Percentiles rank a stretch among this genome's conserved stretches.
phyloP scores from a whole-genome alignment of 2,888 invertebrate species.

The Drosophila infuscata region DNA sequence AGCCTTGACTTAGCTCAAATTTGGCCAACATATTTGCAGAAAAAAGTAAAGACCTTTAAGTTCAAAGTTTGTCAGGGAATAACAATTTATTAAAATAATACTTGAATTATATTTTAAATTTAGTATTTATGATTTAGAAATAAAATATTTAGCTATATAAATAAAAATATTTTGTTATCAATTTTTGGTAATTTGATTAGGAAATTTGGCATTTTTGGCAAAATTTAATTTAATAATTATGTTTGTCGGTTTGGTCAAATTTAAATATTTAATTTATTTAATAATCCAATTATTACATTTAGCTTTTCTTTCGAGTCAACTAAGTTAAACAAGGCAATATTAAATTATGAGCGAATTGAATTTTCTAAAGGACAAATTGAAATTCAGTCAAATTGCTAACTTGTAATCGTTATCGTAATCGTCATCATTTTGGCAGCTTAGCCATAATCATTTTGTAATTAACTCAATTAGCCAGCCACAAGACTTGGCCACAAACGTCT shows the following conservation, averaged over 20 bases:
- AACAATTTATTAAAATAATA: not conserved
- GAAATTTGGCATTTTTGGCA: not conserved
- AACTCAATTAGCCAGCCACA: conserved; percentile 65
- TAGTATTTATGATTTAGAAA: too few species aligned
- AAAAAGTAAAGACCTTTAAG: not conserved
- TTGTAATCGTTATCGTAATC: conserved; percentile 8
- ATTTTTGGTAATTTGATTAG: not conserved
- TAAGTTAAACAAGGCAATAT: not conserved
- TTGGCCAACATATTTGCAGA: not conserved
- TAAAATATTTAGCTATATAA: too few species aligned
- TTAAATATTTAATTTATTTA: not conserved
- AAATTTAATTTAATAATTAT: not conserved
- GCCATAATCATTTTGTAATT: conserved; percentile 58
- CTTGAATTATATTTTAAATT: not conserved
- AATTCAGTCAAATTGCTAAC: not conserved
- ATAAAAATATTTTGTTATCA: too few species aligned
- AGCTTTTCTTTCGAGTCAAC: too few species aligned
- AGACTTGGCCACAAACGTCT: conserved; percentile 44
- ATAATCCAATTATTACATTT: not conserved
- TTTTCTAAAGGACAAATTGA: conserved; percentile 6
- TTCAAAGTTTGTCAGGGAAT: not conserved
- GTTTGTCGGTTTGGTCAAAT: not conserved
- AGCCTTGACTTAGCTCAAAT: not conserved
- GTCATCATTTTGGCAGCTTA: conserved; percentile 30
- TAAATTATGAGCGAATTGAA: conserved; percentile 8